Conservation (phyloP, 2,888 invertebrate genomes). For the Dynastes hyllus region DNA sequence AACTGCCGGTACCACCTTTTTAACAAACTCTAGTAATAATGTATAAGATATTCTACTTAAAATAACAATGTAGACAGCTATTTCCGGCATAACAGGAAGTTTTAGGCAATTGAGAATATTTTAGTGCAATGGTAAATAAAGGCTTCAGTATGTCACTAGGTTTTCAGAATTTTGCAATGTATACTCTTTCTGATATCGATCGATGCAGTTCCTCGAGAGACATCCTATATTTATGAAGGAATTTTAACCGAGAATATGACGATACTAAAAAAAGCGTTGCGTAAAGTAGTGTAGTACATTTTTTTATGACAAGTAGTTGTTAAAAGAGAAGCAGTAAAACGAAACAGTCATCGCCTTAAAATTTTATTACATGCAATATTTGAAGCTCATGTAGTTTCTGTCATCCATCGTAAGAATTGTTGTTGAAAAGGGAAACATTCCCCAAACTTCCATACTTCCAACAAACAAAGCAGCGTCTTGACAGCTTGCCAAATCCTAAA, state of each 20-base stretch:
- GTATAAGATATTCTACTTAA: too few species aligned
- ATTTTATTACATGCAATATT: background rate
- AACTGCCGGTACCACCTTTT: too few species aligned
- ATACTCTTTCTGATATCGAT: too few species aligned
- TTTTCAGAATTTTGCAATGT: too few species aligned
- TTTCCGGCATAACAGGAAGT: too few species aligned
- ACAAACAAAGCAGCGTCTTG: background rate
- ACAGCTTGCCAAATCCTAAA: conserved; percentile 4
- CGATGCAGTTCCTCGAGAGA: too few species aligned
- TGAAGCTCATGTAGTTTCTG: background rate
- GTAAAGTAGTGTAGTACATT: background rate
- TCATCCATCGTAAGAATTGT: background rate
- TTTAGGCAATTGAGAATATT: too few species aligned
- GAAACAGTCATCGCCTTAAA: background rate
- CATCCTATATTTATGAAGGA: background rate
- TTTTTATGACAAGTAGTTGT: background rate
- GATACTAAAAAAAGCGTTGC: background rate
- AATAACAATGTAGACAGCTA: too few species aligned
- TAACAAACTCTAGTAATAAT: too few species aligned
- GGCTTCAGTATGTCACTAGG: too few species aligned
- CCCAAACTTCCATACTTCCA: background rate
- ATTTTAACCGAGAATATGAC: background rate
- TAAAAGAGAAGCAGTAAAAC: background rate
- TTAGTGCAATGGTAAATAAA: too few species aligned
- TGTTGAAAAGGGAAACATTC: background rate